phyloP scores from a whole-genome alignment of 2,113 vertebrate genomes.

The Saguinus midas region DNA sequence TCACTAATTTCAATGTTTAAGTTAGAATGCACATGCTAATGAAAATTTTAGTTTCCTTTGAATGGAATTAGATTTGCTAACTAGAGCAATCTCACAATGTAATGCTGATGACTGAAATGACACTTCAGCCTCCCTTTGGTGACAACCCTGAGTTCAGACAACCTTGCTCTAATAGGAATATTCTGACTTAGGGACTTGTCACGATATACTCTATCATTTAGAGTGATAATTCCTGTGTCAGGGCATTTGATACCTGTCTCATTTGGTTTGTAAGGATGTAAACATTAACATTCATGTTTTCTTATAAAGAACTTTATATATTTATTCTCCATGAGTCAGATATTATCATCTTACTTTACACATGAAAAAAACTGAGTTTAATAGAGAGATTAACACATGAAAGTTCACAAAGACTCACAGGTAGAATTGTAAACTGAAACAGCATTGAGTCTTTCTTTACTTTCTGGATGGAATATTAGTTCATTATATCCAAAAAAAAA shows the following conservation, averaged over 20 bases:
- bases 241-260: not conserved
- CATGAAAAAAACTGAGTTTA: not conserved
- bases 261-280: not conserved
- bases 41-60: slow-evolving; percentile 29
- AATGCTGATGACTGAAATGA: slow-evolving; percentile 6
- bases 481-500: slow-evolving; percentile 46
- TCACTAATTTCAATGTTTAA: slow-evolving; percentile 34
- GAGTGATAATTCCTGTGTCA: not conserved
- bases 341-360: not conserved
- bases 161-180: not conserved
- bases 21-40: slow-evolving; percentile 26
- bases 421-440: not conserved
- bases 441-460: not conserved
- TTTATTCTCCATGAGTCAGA: not conserved
- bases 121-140: not conserved
- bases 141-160: not conserved
- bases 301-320: not conserved
- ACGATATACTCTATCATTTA: not conserved
- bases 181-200: not conserved
- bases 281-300: not conserved
- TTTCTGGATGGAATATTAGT: slow-evolving; percentile 1
- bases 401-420: not conserved
- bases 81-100: not conserved
- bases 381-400: not conserved
- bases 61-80: slow-evolving; percentile 34